Evolutionary conservation across 2,888 invertebrate genomes (phyloP), one percentile per base, ranked within the genome.

Genomic region (Lathronympha strigana): DNA sequence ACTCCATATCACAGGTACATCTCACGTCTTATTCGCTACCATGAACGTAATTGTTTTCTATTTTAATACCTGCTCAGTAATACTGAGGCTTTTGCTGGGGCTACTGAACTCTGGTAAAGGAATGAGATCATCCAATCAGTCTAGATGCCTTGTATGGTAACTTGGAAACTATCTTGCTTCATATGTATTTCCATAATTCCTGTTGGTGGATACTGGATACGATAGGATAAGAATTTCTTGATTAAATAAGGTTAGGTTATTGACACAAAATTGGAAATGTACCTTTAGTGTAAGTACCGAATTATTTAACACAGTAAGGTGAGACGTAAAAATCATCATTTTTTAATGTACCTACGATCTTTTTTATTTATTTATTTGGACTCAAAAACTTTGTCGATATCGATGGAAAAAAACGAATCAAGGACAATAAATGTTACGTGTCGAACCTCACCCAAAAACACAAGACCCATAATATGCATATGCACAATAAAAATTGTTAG

Each of bases 111-210:
- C 36, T 1, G 25, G 21, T 19, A 9, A 40, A n/a, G 31, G 11
- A 51, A 55, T 51, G 51, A 58, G 51, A 51, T 64, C 58, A 60
- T 60, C 58, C 21, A 19, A 53, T 45, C 25, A 43, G n/a, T 45
- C 50, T 36, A 50, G n/a, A 36, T 51, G 4, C 63, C 63, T 53
- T 64, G 11, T 60, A 60, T 38, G 51, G 58, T 45, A 64, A 60
- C 58, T 28, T 57, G 31, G 19, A 9, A 17, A 28, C 19, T 19
- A 6, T 23, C 51, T 51, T 31, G 38, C 50, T 38, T 47, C 19
- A 47, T 53, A 47, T 45, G 51, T 43, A 47, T 45, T 58, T 43
- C 5, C 23, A 28, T 51, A 33, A 45, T 57, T 45, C 58, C 13
- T 43, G 21, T 15, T 9, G 1, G 1, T 36, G 47, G n/a, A 51